Evolutionary conservation across 2,797 vertebrate genomes (phyloP), one percentile per base, ranked within the genome.

Genomic region (Dermochelys coriacea): DNA sequence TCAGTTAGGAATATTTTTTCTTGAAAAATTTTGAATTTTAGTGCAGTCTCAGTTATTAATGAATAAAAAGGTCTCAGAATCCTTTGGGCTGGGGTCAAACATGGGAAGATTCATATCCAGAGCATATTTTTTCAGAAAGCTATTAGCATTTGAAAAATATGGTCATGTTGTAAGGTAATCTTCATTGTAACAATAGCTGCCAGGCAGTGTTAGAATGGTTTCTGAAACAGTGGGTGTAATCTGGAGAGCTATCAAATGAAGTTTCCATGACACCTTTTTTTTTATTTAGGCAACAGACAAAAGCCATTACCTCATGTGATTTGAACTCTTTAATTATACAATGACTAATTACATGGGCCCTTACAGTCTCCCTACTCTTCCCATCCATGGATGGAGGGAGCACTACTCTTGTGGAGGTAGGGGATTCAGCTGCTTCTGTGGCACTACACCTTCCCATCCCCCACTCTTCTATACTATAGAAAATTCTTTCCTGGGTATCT

Each of bases 251-350:
- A 92, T 88, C 45, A 91, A 92, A 87, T 49, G 61, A 93, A 93
- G 74, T n/a, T 93, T 94, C 92, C 88, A 97, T 91, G 89, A 90
- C 85, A 74, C 71, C 59, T 85, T 86, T 23, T 86, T 23, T 4
- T 59, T 95, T 91, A 87, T 16, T 12, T 89, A 68, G 34, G 64
- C n/a, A 68, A 68, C 3, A 37, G 16, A 37, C 61, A 64, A 64
- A 93, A 95, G 82, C 47, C 87, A 89, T 91, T 94, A 94, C 86
- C 80, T 95, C 93, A 93, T 45, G 50, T 77, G 79, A 93, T 86
- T 18, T 10, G 59, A 94, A 93, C 1, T 3, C 4, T 74, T 74
- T 2, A 12, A 31, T n/a, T 71, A 5, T 27, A 90, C 12, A 91
- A 41, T 29, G 27, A 82, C n/a, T 51, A 81, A 54, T 77, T 82